phyloP scores from a whole-genome alignment of 2,113 vertebrate genomes.

The Centropristis striata region DNA sequence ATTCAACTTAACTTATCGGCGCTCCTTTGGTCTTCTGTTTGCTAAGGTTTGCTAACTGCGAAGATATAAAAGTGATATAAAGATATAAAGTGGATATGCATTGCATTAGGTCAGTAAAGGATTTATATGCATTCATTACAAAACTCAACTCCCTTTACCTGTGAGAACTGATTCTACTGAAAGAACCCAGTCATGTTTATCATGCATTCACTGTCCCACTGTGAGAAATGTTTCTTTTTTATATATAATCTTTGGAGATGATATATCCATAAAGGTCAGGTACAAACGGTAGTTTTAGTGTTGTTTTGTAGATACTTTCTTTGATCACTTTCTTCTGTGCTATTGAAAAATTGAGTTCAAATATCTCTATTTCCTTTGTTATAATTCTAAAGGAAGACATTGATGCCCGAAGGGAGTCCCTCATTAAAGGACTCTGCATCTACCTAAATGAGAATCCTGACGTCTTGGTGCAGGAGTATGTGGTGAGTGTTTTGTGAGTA shows the following conservation, averaged over 20 bases:
- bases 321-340: background rate
- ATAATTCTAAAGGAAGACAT: constrained; percentile 9
- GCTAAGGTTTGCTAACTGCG: background rate
- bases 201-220: no score
- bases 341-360: constrained; percentile 3
- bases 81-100: background rate
- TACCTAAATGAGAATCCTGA: constrained; percentile 1
- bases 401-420: background rate
- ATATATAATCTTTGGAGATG: constrained; percentile 1
- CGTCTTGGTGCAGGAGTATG: constrained; percentile 4
- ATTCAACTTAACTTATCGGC: no score
- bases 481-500: background rate
- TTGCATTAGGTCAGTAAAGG: no score
- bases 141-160: background rate
- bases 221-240: background rate
- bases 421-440: constrained; percentile 31
- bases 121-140: background rate
- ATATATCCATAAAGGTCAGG: background rate
- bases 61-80: background rate
- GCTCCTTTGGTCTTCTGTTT: background rate
- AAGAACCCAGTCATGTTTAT: background rate
- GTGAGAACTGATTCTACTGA: background rate
- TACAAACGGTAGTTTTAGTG: background rate
- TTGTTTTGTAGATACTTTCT: background rate
- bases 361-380: constrained; percentile 5